phyloP scores from a whole-genome alignment of 2,888 invertebrate species.

The Epiblema foenella region DNA sequence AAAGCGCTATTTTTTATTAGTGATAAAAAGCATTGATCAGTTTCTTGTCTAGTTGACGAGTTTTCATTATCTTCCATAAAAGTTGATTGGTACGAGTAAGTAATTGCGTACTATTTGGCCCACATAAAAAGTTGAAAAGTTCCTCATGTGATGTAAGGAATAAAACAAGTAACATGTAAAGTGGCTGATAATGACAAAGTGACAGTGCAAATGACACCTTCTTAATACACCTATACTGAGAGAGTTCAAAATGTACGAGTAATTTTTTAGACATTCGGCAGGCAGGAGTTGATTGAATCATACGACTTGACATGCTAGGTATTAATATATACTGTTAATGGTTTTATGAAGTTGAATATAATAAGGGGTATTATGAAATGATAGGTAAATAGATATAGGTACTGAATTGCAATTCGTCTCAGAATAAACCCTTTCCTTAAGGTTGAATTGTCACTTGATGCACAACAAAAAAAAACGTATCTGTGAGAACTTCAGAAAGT shows the following conservation, averaged over 20 bases:
- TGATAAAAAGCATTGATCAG: not conserved
- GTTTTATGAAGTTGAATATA: not conserved
- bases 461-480: too few relatives aligned
- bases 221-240: too few relatives aligned
- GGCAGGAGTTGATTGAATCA: not conserved
- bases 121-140: constrained; percentile 21
- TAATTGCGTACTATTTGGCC: constrained; percentile 6
- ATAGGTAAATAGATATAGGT: too few relatives aligned
- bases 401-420: too few relatives aligned
- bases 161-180: not conserved
- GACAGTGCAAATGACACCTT: too few relatives aligned
- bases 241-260: too few relatives aligned
- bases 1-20: not conserved
- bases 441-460: too few relatives aligned
- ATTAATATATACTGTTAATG: not conserved
- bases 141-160: not conserved
- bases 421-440: too few relatives aligned
- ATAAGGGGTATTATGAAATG: not conserved
- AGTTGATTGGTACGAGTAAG: not conserved
- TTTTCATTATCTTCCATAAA: constrained; percentile 27
- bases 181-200: too few relatives aligned
- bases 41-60: constrained; percentile 6
- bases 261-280: too few relatives aligned
- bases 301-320: not conserved
- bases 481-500: too few relatives aligned